phyloP scores from a whole-genome alignment of 2,113 vertebrate species.

The Muscicapa adusta region DNA sequence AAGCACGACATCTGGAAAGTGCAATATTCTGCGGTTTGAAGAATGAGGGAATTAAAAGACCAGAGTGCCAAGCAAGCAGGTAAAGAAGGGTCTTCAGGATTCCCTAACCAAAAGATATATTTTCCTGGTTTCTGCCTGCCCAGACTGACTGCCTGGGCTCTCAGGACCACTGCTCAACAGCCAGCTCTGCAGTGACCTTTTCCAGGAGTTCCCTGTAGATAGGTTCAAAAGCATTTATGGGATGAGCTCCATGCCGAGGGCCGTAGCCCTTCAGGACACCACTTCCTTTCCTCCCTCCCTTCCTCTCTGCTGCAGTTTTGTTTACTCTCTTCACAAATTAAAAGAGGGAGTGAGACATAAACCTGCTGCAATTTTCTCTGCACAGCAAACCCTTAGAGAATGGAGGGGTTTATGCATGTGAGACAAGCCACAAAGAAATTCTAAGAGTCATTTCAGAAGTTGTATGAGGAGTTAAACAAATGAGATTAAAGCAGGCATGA shows the following conservation, averaged over 20 bases:
- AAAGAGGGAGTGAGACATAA: background rate
- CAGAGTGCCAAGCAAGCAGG: background rate
- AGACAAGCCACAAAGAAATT: background rate
- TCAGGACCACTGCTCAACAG: background rate
- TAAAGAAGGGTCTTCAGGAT: background rate
- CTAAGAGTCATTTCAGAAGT: background rate
- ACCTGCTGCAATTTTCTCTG: background rate
- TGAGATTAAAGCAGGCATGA: background rate
- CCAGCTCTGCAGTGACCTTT: background rate
- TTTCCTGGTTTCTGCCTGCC: background rate
- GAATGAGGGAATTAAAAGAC: background rate
- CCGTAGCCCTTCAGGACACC: fast-evolving
- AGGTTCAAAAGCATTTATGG: background rate
- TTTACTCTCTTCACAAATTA: background rate
- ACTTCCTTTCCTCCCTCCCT: background rate
- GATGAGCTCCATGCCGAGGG: background rate
- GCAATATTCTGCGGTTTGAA: background rate
- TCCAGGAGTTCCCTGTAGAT: background rate
- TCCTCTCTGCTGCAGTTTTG: background rate
- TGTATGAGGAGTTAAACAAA: background rate
- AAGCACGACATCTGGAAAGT: background rate
- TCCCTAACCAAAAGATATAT: background rate
- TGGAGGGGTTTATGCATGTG: background rate
- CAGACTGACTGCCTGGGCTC: background rate
- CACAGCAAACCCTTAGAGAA: background rate